Conservation (phyloP, 2,888 invertebrate species). For the Sesia apiformis region DNA sequence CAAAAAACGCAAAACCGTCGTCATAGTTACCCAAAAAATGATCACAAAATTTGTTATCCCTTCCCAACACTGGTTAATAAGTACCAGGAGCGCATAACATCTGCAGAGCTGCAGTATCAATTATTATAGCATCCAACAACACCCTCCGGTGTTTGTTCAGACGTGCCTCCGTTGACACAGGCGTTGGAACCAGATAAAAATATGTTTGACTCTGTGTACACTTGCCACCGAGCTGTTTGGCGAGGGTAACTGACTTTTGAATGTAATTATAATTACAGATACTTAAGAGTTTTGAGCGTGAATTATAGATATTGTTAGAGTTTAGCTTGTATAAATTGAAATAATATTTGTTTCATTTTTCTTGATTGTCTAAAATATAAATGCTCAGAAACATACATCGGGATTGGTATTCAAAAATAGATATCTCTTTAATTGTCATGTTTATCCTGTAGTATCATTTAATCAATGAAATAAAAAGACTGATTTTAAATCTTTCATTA, state of each 20-base stretch:
- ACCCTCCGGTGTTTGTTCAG: slow-evolving; percentile 56
- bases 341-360: too few relatives aligned
- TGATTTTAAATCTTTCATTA: too few relatives aligned
- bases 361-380: too few relatives aligned
- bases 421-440: too few relatives aligned
- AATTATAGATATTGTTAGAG: not conserved
- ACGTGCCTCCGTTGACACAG: slow-evolving; percentile 45
- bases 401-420: too few relatives aligned
- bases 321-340: too few relatives aligned
- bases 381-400: too few relatives aligned
- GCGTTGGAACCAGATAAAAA: slow-evolving; percentile 49
- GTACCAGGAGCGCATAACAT: not conserved
- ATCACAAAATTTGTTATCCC: too few relatives aligned
- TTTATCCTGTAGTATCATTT: too few relatives aligned
- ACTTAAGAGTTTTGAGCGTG: not conserved
- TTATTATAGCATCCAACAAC: slow-evolving; percentile 45
- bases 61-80: not conserved
- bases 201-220: slow-evolving; percentile 57
- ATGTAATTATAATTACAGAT: not conserved
- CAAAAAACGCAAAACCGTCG: too few relatives aligned
- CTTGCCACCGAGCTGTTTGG: slow-evolving; percentile 35
- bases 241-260: not conserved
- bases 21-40: too few relatives aligned
- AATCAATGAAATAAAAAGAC: too few relatives aligned
- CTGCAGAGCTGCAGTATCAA: slow-evolving; percentile 38